Conservation (phyloP, 2,888 invertebrate species). For the Parnassius apollo region DNA sequence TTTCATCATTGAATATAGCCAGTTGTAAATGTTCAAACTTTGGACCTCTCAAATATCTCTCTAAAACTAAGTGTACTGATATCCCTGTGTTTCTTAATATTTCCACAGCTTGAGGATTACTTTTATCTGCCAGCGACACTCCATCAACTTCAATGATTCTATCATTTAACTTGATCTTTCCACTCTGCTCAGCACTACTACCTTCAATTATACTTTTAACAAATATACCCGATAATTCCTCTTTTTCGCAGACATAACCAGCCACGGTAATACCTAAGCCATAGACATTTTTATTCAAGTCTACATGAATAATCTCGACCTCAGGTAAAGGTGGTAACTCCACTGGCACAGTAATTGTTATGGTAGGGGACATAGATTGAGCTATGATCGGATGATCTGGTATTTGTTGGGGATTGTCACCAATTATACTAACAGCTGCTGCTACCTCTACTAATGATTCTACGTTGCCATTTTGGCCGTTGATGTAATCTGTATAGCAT, state of each 20-base stretch:
- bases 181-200: slow-evolving; percentile 96
- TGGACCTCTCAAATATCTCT: slow-evolving; percentile 95
- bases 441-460: slow-evolving; percentile 67
- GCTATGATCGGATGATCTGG: slow-evolving; percentile 61
- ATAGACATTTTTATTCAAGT: slow-evolving; percentile 94
- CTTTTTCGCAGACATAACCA: slow-evolving; percentile 98
- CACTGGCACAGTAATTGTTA: slow-evolving; percentile 75
- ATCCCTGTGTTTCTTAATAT: slow-evolving; percentile 96
- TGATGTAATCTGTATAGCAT: slow-evolving; percentile 63
- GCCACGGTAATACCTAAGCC: slow-evolving; percentile 97
- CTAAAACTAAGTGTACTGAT: slow-evolving; percentile 92
- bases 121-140: slow-evolving; percentile 92
- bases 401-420: slow-evolving; percentile 68
- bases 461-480: slow-evolving; percentile 57
- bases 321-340: slow-evolving; percentile 88
- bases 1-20: slow-evolving; percentile 86
- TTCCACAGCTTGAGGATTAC: slow-evolving; percentile 98
- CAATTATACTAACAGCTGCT: slow-evolving; percentile 70
- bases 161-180: slow-evolving; percentile 96
- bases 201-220: slow-evolving; percentile 99
- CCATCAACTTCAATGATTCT: slow-evolving; percentile 98
- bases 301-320: slow-evolving; percentile 94
- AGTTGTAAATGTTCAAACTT: slow-evolving; percentile 95
- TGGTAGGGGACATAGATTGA: slow-evolving; percentile 64
- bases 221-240: slow-evolving; percentile 99